Evolutionary conservation across 1,140 invertebrate genomes (phyloP), one percentile per base, ranked within the genome.

Genomic region (Harlomillsia oculata): DNA sequence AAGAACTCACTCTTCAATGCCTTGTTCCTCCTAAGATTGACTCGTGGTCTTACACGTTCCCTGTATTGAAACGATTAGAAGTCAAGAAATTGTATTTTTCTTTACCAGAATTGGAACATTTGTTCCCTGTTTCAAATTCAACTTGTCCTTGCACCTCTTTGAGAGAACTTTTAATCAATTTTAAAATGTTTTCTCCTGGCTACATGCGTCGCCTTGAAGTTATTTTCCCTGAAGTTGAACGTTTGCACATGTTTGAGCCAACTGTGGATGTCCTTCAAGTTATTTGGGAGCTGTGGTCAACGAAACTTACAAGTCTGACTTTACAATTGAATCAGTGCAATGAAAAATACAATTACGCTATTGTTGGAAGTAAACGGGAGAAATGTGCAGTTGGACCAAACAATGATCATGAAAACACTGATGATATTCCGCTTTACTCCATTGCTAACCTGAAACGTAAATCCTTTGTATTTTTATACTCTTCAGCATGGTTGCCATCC

Each of bases 41-140:
- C 18, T 48, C 45, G 13, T 48, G 45, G 45, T 28, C 36, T 1
- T 48, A 48, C 11, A 48, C 45, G 6, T 48, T 48, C 21, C 45
- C 45, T 20, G 29, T 48, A 18, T 20, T 48, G 9, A 48, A 48
- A 18, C 28, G 45, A 13, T 11, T 48, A 3, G 45, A 48, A 48
- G 45, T 48, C 28, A 48, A 48, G 25, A 48, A 48, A 16, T 48
- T 48, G 14, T 48, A 48, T 48, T 48, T 48, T 23, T 48, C 45
- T 0, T 18, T 32, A 21, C 28, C 45, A 5, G 45, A 48, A 21
- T 34, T 48, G 29, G 45, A 48, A n/a, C 45, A 48, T 9, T 21
- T 48, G 9, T 48, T 48, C 23, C 45, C 45, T 11, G 45, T 30
- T 1, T 48, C 45, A 14, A 48, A 48, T 48, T 48, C 36, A 48